Evolutionary conservation across 2,113 vertebrate species (phyloP), one percentile per base, ranked within the genome.

Genomic region (Bostrychus sinensis): DNA sequence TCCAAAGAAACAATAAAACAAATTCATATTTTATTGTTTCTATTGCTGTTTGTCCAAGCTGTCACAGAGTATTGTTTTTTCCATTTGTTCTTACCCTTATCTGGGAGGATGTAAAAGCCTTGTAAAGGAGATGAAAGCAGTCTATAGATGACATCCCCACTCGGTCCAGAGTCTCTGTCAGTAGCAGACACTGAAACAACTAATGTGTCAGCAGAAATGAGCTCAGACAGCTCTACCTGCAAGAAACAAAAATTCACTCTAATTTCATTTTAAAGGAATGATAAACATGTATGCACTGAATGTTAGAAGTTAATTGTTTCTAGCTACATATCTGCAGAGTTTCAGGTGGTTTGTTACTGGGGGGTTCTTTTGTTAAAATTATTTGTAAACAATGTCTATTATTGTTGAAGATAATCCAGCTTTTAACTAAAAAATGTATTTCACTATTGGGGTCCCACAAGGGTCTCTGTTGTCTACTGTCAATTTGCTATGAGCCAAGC

Each of bases 151-250:
- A 98, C 67, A 22, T 88, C 80, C 42, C 92, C 90, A 20, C 91
- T 93, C 42, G 70, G 75, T 26, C 89, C 92, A 0, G 91, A 84
- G 75, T 96, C 95, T 68, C 62, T 87, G 28, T 97, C 96, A 1
- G 72, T 86, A 42, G 96, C 94, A n/a, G 83, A 90, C 41, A 98
- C 82, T 0, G 91, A 90, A 73, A 95, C 57, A 66, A 96, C 65
- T 30, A 84, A 66, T 1, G 77, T 68, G 73, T 89, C 81, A 41
- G 77, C 13, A 23, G 92, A 63, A 50, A 84, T 78, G 13, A 78
- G 46, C 57, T 98, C 94, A 14, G 94, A 91, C 72, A 97, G 38
- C n/a, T 85, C 77, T 70, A 91, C 93, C 96, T 98, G 62, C 0
- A 83, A 62, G 17, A 73, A 37, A 77, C 17, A 58, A 54, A 23